Base-by-base conservation (phyloP, 2,797 vertebrate genomes). In the Erethizon dorsatum region DNA sequence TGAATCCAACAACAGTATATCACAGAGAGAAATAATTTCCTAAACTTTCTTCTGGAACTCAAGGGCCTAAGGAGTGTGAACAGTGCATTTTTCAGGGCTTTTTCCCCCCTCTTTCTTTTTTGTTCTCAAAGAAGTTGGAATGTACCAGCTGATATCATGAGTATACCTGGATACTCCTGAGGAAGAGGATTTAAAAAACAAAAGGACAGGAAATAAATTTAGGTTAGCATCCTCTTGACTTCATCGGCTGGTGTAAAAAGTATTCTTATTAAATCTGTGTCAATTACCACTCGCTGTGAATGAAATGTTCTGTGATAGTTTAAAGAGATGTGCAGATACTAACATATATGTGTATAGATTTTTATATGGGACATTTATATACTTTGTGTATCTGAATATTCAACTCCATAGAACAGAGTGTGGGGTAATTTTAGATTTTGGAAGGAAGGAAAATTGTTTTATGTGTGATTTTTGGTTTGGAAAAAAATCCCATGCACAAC, bases 1-100 rank as follows among this genome's bases (percentile, higher is more conserved):
- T 96, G 85, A 94, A 88, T 57, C 52, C 84, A 96, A 41, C 20
- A 96, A 96, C 31, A 96, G 96, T 88, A 41, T 56, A 83, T 85
- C 87, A 56, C 37, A 41, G 78, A 91, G 3, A 95, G 18, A 95
- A 97, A 90, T 14, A 7, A 87, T 83, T 90, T 94, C 56, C 88
- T 88, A 56, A 79, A 80, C 56, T 90, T 87, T 94, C 83, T 83
- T 75, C 41, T 83, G 13, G 10, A 3, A 93, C 63, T 26, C 33
- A 61, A 15, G 52, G n/a, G 65, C 18, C 56, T 61, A 67, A 90
- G 13, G 52, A 85, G 4, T 85, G 90, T 69, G 24, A 88, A 93
- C 17, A 82, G 56, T 41, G 4, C 75, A 83, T 47, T 84, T 82
- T 88, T 41, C 45, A 57, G 41, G 22, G 5, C n/a, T n/a, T 13